Evolutionary conservation across 2,888 invertebrate species (phyloP).

Genomic region (Gryllus longicercus): DNA sequence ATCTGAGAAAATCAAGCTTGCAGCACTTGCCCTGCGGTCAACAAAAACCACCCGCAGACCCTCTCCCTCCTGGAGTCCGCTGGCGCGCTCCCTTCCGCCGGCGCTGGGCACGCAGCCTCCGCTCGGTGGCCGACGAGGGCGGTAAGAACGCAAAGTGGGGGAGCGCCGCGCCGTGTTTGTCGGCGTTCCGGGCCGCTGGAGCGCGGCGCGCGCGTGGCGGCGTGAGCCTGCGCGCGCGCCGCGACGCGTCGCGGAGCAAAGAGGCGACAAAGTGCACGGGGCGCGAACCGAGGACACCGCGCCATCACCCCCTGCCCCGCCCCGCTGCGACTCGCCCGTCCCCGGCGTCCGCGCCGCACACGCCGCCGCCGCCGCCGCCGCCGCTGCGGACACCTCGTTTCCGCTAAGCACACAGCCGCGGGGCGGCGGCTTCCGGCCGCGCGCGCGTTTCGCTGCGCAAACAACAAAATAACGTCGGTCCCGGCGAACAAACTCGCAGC

Average conservation of each 20-base stretch:
- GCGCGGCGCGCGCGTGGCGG: no score
- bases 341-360: background rate
- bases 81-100: no score
- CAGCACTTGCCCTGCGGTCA: no score
- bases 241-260: background rate
- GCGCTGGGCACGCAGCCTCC: no score
- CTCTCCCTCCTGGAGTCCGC: no score
- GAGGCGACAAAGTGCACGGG: conserved; percentile 5
- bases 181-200: no score
- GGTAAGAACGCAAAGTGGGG: no score
- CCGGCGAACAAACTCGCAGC: background rate
- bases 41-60: no score
- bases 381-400: background rate
- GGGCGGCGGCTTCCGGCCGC: background rate
- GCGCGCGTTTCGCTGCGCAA: conserved; percentile 17
- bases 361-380: background rate
- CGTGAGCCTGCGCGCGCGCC: no score
- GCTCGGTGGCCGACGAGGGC: no score
- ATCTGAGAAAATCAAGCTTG: no score
- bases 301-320: background rate
- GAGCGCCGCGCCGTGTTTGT: no score
- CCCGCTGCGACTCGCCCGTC: background rate
- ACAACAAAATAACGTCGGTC: conserved; percentile 7
- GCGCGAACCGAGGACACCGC: background rate
- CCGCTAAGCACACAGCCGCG: conserved; percentile 17